Evolutionary conservation across 2,113 vertebrate genomes (phyloP), one percentile per base, ranked within the genome.

Genomic region (Benitochromis conjunctus): DNA sequence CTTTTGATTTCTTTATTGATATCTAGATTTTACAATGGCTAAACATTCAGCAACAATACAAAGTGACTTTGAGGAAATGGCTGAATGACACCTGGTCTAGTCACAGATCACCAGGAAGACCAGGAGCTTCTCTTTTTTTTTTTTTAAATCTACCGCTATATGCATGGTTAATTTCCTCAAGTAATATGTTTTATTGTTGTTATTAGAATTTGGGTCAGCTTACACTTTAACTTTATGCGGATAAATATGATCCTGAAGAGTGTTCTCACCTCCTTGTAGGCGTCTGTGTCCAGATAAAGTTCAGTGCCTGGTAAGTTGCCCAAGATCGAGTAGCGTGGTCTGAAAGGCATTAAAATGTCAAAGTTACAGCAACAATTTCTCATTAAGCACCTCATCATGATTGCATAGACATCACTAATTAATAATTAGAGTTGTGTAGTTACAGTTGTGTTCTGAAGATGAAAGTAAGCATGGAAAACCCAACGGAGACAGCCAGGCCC

Each of bases 391-490:
- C 43, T 46, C 5, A 9, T 31, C 1, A 1, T 76, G 11, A 58
- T 64, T 84, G 24, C 12, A 6, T 21, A 18, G 11, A 18, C 18
- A 56, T 71, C 10, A 36, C 6, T 60, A 26, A 48, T 34, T 4
- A 7, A 9, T n/a, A 9, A 71, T 57, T 4, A 79, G 21, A 48
- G 18, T 38, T 29, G 21, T 46, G 66, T 95, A 94, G 57, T 97
- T 93, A 99, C 99, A 97, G 92, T 92, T 99, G 98, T 3, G 96
- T 98, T 86, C 97, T 98, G 95, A 99, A 96, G 95, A 99, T 97
- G 88, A 99, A 94, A 0, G 97, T 98, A 84, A 99, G 95, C 86
- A 99, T 93, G 41, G 97, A 96, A 41, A 99, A 99, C 54, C 69
- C 96, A 31, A 99, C 90, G 0, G 99, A 96, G 8, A 92, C 97